A percentile compares a stretch with the other conserved stretches of the same genome.
Conservation (phyloP, 2,797 vertebrate genomes). For the Uromys caudimaculatus region DNA sequence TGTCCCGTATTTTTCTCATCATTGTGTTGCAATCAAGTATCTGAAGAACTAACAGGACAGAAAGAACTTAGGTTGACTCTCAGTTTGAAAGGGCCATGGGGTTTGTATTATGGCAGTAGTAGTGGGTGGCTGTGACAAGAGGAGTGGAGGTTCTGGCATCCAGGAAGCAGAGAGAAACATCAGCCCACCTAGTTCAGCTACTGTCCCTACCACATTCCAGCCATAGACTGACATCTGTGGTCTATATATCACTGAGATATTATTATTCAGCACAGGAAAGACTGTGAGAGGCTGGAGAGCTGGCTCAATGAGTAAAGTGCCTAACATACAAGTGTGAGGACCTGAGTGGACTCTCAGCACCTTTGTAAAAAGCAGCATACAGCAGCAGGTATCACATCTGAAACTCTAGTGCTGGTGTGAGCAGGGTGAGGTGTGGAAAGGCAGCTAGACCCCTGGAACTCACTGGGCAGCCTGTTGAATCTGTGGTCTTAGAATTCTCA, state of each 20-base stretch:
- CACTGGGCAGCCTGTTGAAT: neutral
- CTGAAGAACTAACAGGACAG: neutral
- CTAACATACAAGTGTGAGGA: neutral
- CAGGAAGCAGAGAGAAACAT: neutral
- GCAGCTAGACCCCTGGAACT: neutral
- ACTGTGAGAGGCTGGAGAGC: neutral
- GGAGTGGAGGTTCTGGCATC: neutral
- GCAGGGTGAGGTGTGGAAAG: neutral
- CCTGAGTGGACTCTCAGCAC: neutral
- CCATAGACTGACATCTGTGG: neutral
- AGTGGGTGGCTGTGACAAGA: neutral
- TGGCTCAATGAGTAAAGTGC: neutral
- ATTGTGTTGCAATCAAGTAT: neutral
- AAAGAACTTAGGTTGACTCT: neutral
- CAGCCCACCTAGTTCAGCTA: neutral
- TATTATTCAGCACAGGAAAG: neutral
- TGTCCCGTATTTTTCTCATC: neutral
- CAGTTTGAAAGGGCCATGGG: neutral
- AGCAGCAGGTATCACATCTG: neutral
- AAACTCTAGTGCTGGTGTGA: neutral
- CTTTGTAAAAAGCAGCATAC: neutral
- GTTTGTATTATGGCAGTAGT: neutral
- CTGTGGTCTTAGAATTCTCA: neutral
- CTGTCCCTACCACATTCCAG: neutral
- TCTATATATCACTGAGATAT: neutral